Evolutionary conservation across 2,113 vertebrate genomes (phyloP), one percentile per base, ranked within the genome.

Genomic region (Poeciliopsis retropinna): DNA sequence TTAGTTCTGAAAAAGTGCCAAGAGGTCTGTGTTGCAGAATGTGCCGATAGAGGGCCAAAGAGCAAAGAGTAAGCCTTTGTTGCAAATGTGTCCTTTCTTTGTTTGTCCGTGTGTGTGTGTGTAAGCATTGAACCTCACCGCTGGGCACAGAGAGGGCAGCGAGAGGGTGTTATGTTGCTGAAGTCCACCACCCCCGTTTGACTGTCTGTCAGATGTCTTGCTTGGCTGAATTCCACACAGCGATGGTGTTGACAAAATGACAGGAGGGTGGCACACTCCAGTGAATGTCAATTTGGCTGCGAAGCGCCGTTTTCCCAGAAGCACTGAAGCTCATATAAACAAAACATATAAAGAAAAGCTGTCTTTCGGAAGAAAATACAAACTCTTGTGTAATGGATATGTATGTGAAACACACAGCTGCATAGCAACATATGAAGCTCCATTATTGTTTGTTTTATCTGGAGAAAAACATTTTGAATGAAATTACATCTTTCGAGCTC

Each of bases 201-300:
- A 91, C 93, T 89, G 87, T 91, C 90, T 92, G 91, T 93, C 92
- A 88, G 89, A 90, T 83, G 88, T 84, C 87, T 88, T 85, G 92
- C 92, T 91, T 90, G 91, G 92, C 93, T 93, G 92, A 89, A 85
- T 84, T 89, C 83, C 85, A 85, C 88, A 86, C 85, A 75, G 87
- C 91, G 92, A 93, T 86, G 89, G 81, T 84, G 92, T 92, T 94
- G 93, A 95, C 93, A 94, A 92, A 89, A 90, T 95, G 94, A 94
- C 93, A 93, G 93, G 84, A 88, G 78, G 80, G 76, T 81, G 66
- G 88, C 87, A 89, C 79, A 90, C 86, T 80, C 88, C 86, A 80
- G 73, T 89, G 92, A 92, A 93, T 94, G 90, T 91, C 92, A 94
- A 93, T 94, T 91, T 87, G 73, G 84, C 91, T 83, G 84, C 84